Evolutionary conservation across 2,797 vertebrate genomes (phyloP).

Genomic region (Buphagus erythrorhynchus): DNA sequence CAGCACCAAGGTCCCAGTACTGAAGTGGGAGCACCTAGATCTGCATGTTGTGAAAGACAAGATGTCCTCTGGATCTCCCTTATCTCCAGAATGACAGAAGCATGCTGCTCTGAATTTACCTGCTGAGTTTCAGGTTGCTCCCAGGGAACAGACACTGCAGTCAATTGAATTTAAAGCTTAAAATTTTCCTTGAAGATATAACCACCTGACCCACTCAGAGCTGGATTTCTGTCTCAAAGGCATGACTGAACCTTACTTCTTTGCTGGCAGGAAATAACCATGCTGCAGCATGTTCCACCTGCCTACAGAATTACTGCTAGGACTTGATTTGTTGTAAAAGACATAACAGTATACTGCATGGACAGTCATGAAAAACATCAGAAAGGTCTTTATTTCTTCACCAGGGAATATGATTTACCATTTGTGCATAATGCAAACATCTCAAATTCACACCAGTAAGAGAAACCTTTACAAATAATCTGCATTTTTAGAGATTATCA

Average conservation of each 20-base stretch:
- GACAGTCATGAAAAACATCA: slow-evolving; percentile 37
- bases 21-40: neutral
- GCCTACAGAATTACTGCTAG: neutral
- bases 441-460: neutral
- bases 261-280: neutral
- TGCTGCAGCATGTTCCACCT: neutral
- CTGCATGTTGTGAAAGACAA: neutral
- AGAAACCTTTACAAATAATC: slow-evolving; percentile 44
- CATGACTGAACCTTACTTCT: slow-evolving; percentile 37
- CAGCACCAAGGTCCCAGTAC: fast-evolving
- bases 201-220: neutral
- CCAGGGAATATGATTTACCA: slow-evolving; percentile 37
- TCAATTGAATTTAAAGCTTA: neutral
- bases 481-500: neutral
- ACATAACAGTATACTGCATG: neutral
- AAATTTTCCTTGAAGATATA: neutral
- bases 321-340: slow-evolving; percentile 44
- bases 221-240: slow-evolving; percentile 22
- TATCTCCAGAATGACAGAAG: neutral
- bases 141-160: neutral
- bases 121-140: neutral
- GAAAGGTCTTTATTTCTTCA: slow-evolving; percentile 66
- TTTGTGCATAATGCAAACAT: slow-evolving; percentile 31
- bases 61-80: neutral
- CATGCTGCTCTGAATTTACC: neutral